phyloP scores from a whole-genome alignment of 2,888 invertebrate genomes.

The Nysson spinosus region DNA sequence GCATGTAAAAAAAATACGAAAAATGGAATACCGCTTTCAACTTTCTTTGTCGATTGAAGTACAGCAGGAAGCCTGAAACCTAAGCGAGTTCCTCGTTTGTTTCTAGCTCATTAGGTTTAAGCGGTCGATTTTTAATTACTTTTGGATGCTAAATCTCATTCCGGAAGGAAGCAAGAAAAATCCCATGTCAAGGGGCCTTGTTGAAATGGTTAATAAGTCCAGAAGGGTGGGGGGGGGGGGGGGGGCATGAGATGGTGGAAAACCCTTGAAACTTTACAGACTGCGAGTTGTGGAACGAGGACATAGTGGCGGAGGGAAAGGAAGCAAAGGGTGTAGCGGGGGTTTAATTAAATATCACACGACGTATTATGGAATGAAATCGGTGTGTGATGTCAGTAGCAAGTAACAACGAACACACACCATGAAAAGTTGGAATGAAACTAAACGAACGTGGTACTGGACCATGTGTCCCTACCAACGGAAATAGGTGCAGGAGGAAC shows the following conservation, averaged over 20 bases:
- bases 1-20: constrained; percentile 4
- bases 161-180: constrained; percentile 41
- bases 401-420: constrained; percentile 54
- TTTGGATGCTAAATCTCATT: constrained; percentile 16
- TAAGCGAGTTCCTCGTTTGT: constrained; percentile 4
- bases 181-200: constrained; percentile 39
- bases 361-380: constrained; percentile 64
- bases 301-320: constrained; percentile 28
- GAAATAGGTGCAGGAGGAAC: constrained; percentile 31
- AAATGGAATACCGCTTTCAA: background rate
- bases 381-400: constrained; percentile 50
- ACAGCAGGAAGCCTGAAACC: constrained; percentile 21
- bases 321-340: constrained; percentile 32
- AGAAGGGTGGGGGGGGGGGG: constrained; percentile 31
- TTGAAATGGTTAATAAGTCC: constrained; percentile 67
- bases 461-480: constrained; percentile 11
- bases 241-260: constrained; percentile 37
- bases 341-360: constrained; percentile 73
- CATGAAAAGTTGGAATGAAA: constrained; percentile 53
- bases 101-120: constrained; percentile 42
- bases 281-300: constrained; percentile 53
- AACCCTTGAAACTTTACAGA: constrained; percentile 71
- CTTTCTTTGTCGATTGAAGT: constrained; percentile 1
- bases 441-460: constrained; percentile 35
- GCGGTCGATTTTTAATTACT: constrained; percentile 49